Evolutionary conservation across 1,140 invertebrate species (phyloP), one percentile per base, ranked within the genome.

Genomic region (Drosophila equinoxialis): DNA sequence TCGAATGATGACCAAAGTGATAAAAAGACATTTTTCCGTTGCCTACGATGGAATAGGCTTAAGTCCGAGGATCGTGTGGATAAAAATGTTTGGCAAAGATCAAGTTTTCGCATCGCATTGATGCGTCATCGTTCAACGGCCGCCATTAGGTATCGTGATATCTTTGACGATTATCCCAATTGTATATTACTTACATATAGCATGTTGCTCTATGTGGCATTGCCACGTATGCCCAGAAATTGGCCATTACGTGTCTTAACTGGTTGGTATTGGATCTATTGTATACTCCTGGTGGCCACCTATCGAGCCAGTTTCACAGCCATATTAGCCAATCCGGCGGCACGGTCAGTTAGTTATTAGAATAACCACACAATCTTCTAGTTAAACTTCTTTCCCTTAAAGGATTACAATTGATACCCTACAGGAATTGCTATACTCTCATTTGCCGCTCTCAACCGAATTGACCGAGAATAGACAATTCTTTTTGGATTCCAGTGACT

Each of bases 211-310:
- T 94, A 96, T 74, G 95, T 97, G 17, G 96, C 96, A 0, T 75
- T 97, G 51, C 96, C 96, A 0, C 94, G 94, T 79, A 92, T 97
- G 68, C 96, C 96, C 0, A 93, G 93, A 8, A 95, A 95, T 26
- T 97, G 96, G 96, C 95, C 96, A 0, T 91, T 97, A 42, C 93
- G 96, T 39, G 91, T 97, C 13, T 93, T 97, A 10, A 96, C 96
- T 17, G 96, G 96, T 1, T 97, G 96, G 94, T 97, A 96, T 92
- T 97, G 96, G 96, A 85, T 97, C 0, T 97, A 97, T 81, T 96
- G 95, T 79, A 95, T 97, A 62, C 92, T 97, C 5, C 93, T 97
- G 30, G 95, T 95, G 0, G 95, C 96, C 3, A 94, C 95, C 3
- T 97, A 97, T 90, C 91, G 95, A 83, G 96, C 96, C 0, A 97